Evolutionary conservation across 2,888 invertebrate species (phyloP).

Genomic region (Palloptera scutellata): DNA sequence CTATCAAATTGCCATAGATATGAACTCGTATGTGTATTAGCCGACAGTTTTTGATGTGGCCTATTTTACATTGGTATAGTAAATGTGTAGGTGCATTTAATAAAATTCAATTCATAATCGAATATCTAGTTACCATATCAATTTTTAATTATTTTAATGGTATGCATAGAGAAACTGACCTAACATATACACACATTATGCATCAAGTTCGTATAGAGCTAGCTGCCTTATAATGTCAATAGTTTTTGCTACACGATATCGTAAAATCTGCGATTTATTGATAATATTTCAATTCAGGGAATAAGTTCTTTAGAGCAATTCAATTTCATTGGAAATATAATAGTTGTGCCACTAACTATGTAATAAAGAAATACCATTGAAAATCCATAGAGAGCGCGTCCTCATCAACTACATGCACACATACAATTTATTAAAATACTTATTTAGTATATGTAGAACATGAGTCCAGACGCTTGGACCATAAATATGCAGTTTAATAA

Average conservation of each 20-base stretch:
- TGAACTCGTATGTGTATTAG: too few relatives aligned
- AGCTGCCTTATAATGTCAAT: background rate
- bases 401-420: too few relatives aligned
- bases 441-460: constrained; percentile 34
- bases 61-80: too few relatives aligned
- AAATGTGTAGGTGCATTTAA: too few relatives aligned
- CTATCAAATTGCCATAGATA: too few relatives aligned
- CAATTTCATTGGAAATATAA: too few relatives aligned
- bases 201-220: background rate
- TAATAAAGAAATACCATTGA: too few relatives aligned
- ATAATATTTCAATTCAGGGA: background rate
- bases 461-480: constrained; percentile 48
- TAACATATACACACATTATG: background rate
- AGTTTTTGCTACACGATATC: constrained; percentile 6
- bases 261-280: background rate
- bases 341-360: too few relatives aligned
- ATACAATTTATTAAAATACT: background rate
- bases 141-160: background rate
- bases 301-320: too few relatives aligned
- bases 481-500: constrained; percentile 45
- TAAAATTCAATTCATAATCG: constrained; percentile 1
- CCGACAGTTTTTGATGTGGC: too few relatives aligned
- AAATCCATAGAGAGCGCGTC: too few relatives aligned
- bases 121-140: constrained; percentile 3
- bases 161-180: background rate